phyloP scores from a whole-genome alignment of 1,140 invertebrate species.

The Plectrocnemia conspersa region DNA sequence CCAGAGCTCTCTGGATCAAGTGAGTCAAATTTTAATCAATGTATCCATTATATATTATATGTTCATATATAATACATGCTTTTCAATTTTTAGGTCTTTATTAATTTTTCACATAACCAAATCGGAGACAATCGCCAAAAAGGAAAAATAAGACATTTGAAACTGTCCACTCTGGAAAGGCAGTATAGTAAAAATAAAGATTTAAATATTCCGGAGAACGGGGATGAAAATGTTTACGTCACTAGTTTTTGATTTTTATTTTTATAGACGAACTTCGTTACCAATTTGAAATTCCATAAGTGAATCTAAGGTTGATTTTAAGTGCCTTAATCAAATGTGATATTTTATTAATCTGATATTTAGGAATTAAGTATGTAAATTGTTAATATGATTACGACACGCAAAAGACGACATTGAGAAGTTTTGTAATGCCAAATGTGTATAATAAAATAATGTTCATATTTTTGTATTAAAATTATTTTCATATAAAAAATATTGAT shows the following conservation, averaged over 20 bases:
- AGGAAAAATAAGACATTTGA: slow-evolving; percentile 14
- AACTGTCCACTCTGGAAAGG: slow-evolving; percentile 27
- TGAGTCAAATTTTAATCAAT: slow-evolving; percentile 38
- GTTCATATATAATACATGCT: background rate
- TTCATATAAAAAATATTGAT: no score
- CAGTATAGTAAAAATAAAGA: slow-evolving; percentile 25
- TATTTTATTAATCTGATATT: no score
- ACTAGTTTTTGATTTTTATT: slow-evolving; percentile 8
- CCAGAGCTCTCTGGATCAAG: slow-evolving; percentile 75
- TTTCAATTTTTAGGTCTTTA: slow-evolving; percentile 26
- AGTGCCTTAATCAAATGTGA: no score
- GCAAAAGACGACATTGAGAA: no score
- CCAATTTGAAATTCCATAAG: no score
- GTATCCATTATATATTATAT: background rate
- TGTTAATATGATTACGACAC: no score
- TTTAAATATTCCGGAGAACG: background rate
- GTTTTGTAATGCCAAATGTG: no score
- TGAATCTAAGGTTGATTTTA: no score
- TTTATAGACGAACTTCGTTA: no score
- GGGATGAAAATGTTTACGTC: background rate
- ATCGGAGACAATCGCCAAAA: background rate
- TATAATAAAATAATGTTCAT: no score
- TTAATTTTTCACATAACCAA: slow-evolving; percentile 27
- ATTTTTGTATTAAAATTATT: no score
- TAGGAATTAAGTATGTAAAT: no score